phyloP scores from a whole-genome alignment of 2,113 vertebrate genomes.

The Notarius lentiginosus region DNA sequence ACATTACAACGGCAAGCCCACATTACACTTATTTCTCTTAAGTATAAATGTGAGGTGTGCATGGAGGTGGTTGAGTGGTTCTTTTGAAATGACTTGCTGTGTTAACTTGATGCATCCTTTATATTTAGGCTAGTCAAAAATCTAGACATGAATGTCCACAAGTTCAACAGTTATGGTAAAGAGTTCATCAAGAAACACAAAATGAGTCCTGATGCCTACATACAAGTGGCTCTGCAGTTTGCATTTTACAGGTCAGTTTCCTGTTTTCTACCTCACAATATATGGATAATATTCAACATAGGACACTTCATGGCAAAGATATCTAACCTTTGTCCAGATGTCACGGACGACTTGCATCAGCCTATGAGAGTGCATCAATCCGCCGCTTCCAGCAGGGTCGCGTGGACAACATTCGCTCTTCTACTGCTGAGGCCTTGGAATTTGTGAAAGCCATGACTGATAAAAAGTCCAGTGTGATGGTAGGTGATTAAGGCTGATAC shows the following conservation, averaged over 20 bases:
- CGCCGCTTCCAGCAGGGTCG: slow-evolving; percentile 87
- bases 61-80: neutral
- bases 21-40: neutral
- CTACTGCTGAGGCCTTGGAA: slow-evolving; percentile 82
- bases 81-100: neutral
- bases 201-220: slow-evolving; percentile 92
- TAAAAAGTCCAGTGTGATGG: slow-evolving; percentile 63
- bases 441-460: slow-evolving; percentile 87
- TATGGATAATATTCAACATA: neutral
- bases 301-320: neutral
- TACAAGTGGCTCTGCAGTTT: slow-evolving; percentile 91
- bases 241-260: slow-evolving; percentile 85
- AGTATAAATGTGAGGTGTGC: neutral
- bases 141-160: slow-evolving; percentile 85
- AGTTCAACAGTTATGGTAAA: slow-evolving; percentile 86
- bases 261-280: neutral
- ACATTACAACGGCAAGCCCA: slow-evolving; percentile 82
- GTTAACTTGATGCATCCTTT: neutral
- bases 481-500: slow-evolving; percentile 61
- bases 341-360: slow-evolving; percentile 79
- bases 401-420: slow-evolving; percentile 95
- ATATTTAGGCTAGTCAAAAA: slow-evolving; percentile 80
- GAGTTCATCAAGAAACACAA: slow-evolving; percentile 92
- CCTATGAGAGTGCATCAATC: slow-evolving; percentile 96
- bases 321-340: slow-evolving; percentile 69